These are phyloP conservation scores for Oryzias woworae DNA, from an alignment of 2,113 vertebrate genomes.

Conservation along the genomic window DNA sequence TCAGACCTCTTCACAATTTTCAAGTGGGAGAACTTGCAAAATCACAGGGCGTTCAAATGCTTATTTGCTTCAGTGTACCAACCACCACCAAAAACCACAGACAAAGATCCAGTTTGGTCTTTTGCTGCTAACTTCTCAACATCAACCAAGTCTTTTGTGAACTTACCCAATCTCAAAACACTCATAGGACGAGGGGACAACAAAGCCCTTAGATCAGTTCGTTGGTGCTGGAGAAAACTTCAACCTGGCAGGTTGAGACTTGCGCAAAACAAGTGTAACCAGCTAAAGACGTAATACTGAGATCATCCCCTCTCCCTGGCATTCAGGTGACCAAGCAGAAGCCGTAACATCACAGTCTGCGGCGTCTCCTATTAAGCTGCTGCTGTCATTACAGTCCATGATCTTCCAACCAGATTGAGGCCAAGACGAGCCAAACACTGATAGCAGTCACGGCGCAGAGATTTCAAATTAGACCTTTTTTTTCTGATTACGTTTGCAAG, in stretches of 20 bases:
- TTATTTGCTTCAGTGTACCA: too few species aligned
- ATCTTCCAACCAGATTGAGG: constrained; percentile 7
- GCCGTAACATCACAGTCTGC: background rate
- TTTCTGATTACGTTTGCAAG: constrained; percentile 52
- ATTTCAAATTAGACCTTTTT: constrained; percentile 18
- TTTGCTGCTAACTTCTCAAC: too few species aligned
- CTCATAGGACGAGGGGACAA: background rate
- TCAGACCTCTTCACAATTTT: too few species aligned
- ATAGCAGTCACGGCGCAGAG: constrained; percentile 17
- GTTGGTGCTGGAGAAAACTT: constrained; percentile 55
- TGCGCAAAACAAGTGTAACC: constrained; percentile 30
- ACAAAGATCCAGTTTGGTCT: too few species aligned
- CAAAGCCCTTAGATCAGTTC: constrained; percentile 31
- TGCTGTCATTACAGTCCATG: constrained; percentile 14
- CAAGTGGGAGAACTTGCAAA: too few species aligned
- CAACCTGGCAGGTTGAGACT: constrained; percentile 47
- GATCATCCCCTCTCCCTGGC: constrained; percentile 19
- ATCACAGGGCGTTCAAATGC: too few species aligned
- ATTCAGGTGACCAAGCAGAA: constrained; percentile 12
- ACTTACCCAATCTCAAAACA: background rate
- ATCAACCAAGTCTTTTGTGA: background rate
- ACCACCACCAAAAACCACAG: too few species aligned
- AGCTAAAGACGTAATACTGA: constrained; percentile 10
- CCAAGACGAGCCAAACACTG: constrained; percentile 18
- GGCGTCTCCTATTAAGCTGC: background rate